Evolutionary conservation across 2,113 vertebrate species (phyloP), one percentile per base, ranked within the genome.

Genomic region (Neolamprologus toae): DNA sequence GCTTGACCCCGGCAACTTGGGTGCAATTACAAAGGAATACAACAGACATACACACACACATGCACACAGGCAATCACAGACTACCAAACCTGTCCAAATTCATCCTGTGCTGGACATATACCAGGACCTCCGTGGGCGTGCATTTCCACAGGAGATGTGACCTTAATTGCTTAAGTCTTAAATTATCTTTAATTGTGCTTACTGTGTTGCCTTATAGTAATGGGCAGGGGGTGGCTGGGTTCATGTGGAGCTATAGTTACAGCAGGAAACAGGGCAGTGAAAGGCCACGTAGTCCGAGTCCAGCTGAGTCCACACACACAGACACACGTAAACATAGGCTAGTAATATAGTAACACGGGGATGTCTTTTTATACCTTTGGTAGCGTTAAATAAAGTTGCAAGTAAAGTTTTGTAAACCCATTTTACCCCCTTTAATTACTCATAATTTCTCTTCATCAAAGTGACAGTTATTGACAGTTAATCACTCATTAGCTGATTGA

Each of bases 161-260:
- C 89, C 71, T 94, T 96, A 97, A 97, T 96, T 97, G 96, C 95
- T 95, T 96, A 96, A 96, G 87, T 96, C 95, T 96, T 96, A 97
- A 98, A 97, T 97, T 96, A 96, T 94, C 93, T 97, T 97, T 97
- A 97, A 97, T 97, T 97, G 95, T 95, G 80, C 91, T 82, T 45
- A 78, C 93, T 94, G 92, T 96, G 96, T 96, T 92, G 90, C 95
- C 92, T 95, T 96, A 93, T 94, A 93, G 94, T 94, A 90, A 92
- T 94, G 53, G 91, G 3, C 4, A 76, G 78, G 51, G 86, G 31
- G 82, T 54, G 71, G 68, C 33, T 2, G 82, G 57, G 88, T 88
- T 89, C 93, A 92, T 21, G 83, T 84, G 47, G 88, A 87, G 87
- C 92, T 90, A 90, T 93, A 80, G 94, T 92, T 95, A 91, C 89